Percentiles rank a stretch among this genome's conserved stretches.
These are phyloP conservation scores for Fukomys damarensis DNA, from an alignment of 2,113 vertebrate species.

Conservation along the genomic window DNA sequence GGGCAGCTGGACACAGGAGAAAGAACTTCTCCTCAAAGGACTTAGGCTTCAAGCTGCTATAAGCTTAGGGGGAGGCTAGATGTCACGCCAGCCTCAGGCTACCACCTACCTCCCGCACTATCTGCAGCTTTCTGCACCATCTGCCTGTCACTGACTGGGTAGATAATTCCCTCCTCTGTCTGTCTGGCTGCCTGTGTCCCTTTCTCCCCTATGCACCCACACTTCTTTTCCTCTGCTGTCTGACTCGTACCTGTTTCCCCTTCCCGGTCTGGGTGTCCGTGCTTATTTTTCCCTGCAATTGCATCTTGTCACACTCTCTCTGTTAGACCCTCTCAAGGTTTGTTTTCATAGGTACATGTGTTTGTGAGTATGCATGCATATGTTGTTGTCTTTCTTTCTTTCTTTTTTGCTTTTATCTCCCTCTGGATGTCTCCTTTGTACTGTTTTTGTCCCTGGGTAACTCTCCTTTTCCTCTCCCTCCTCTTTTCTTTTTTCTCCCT, in stretches of 20 bases:
- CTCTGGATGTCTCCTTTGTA: background rate
- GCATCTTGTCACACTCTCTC: background rate
- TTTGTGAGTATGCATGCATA: background rate
- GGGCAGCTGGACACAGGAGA: accelerated
- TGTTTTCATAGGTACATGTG: too few relatives aligned
- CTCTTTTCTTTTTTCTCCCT: too few relatives aligned
- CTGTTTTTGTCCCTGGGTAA: accelerated
- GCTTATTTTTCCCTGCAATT: background rate
- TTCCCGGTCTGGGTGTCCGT: background rate
- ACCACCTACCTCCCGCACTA: background rate
- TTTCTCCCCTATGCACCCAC: background rate
- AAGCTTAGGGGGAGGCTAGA: background rate
- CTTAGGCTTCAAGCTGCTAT: background rate
- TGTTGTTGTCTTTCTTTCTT: background rate
- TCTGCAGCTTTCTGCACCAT: too few relatives aligned
- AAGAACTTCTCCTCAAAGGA: accelerated
- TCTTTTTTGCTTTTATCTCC: background rate
- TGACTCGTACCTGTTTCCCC: background rate
- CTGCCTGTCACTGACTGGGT: background rate
- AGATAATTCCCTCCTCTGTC: background rate
- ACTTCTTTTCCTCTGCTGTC: background rate
- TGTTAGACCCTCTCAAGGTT: background rate
- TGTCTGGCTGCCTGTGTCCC: background rate
- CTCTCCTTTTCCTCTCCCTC: background rate
- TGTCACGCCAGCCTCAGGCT: too few relatives aligned